phyloP scores from a whole-genome alignment of 2,888 invertebrate species.

The Limnephilus lunatus region DNA sequence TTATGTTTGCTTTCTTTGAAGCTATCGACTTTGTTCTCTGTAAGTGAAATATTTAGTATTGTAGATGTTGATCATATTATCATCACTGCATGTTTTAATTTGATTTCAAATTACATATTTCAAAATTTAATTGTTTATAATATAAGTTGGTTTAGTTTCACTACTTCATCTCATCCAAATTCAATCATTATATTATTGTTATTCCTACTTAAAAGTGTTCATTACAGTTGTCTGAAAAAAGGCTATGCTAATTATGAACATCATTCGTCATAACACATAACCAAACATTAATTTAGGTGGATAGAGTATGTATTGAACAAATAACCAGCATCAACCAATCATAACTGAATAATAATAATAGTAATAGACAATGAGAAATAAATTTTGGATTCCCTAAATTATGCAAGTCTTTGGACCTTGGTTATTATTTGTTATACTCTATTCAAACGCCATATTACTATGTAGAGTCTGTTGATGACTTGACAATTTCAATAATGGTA shows the following conservation, averaged over 20 bases:
- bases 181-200: background rate
- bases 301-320: background rate
- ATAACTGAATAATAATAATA: background rate
- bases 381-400: background rate
- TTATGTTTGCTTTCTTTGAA: background rate
- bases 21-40: background rate
- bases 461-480: constrained; percentile 43
- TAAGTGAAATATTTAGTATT: background rate
- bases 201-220: background rate
- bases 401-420: background rate
- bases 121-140: background rate
- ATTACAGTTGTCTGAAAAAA: background rate
- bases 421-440: background rate
- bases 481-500: constrained; percentile 47
- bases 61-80: background rate
- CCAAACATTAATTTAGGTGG: background rate
- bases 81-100: background rate
- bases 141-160: background rate
- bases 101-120: background rate
- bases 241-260: background rate
- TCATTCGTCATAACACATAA: background rate
- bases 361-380: background rate
- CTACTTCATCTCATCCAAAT: background rate
- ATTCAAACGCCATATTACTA: constrained; percentile 48
- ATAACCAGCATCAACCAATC: background rate